A percentile compares a stretch with the other conserved stretches of the same genome.
Evolutionary conservation across 2,113 vertebrate species (phyloP).

Genomic region (Urocolius indicus): DNA sequence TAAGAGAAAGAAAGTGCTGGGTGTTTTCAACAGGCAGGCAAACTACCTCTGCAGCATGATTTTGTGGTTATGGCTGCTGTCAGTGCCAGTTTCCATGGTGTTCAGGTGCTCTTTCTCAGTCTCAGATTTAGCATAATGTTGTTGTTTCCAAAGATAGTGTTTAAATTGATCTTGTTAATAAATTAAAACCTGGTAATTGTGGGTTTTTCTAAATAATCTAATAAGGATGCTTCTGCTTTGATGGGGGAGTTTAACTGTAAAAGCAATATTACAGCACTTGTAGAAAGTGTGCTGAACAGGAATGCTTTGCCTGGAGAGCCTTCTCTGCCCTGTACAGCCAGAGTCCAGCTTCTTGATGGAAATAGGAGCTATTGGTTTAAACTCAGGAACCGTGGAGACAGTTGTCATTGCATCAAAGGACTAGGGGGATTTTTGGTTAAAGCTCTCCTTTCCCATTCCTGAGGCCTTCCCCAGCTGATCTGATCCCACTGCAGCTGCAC

Average conservation of each 20-base stretch:
- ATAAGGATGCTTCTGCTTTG: not conserved
- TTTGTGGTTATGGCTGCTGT: not conserved
- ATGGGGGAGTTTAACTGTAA: not conserved
- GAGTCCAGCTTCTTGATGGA: not conserved
- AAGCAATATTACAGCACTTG: not conserved
- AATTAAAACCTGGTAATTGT: conserved; percentile 11
- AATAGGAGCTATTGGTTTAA: not conserved
- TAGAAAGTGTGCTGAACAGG: not conserved
- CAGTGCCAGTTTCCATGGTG: not conserved
- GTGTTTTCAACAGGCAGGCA: not conserved
- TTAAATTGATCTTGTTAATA: not conserved
- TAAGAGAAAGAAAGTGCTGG: not conserved
- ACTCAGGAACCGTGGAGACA: not conserved
- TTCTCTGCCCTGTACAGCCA: not conserved
- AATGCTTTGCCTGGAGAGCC: not conserved
- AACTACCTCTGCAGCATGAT: not conserved
- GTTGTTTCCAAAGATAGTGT: not conserved
- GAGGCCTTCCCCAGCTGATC: accelerated
- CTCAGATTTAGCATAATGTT: not conserved
- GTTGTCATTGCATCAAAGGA: not conserved
- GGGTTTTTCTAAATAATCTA: conserved; percentile 13
- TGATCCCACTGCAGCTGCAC: not conserved
- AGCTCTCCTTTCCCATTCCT: not conserved
- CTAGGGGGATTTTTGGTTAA: not conserved
- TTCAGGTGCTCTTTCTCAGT: not conserved